These are phyloP conservation scores for Clitarchus hookeri DNA, from an alignment of 2,888 invertebrate genomes.

Conservation along the genomic window DNA sequence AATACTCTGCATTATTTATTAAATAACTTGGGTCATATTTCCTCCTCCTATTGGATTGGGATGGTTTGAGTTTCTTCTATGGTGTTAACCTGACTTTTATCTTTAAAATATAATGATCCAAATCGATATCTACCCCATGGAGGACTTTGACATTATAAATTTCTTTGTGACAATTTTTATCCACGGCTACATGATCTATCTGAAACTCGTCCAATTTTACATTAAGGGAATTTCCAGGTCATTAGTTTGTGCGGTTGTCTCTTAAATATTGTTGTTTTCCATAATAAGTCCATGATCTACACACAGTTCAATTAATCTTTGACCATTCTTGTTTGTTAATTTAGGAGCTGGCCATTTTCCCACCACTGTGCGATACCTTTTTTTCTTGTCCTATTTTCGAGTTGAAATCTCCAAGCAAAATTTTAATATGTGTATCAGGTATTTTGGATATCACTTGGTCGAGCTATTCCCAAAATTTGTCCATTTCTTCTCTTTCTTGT, in stretches of 20 bases:
- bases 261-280: too few species aligned
- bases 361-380: neutral
- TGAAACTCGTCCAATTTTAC: neutral
- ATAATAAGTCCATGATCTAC: too few species aligned
- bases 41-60: too few species aligned
- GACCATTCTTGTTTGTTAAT: too few species aligned
- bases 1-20: too few species aligned
- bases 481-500: neutral
- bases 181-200: conserved; percentile 15
- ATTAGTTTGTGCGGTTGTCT: too few species aligned
- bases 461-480: too few species aligned
- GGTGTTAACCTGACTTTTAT: neutral
- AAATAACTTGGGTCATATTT: too few species aligned
- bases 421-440: neutral
- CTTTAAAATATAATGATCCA: neutral
- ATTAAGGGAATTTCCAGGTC: neutral
- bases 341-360: too few species aligned
- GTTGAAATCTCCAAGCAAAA: conserved; percentile 18
- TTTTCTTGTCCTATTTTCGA: conserved; percentile 20
- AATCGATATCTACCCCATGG: too few species aligned
- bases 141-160: conserved; percentile 17
- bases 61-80: neutral
- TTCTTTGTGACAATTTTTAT: neutral
- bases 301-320: too few species aligned
- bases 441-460: conserved; percentile 10